A percentile compares a stretch with the other conserved stretches of the same genome.
Evolutionary conservation across 2,113 vertebrate species (phyloP).

Genomic region (Ophthalmolycus amberensis): DNA sequence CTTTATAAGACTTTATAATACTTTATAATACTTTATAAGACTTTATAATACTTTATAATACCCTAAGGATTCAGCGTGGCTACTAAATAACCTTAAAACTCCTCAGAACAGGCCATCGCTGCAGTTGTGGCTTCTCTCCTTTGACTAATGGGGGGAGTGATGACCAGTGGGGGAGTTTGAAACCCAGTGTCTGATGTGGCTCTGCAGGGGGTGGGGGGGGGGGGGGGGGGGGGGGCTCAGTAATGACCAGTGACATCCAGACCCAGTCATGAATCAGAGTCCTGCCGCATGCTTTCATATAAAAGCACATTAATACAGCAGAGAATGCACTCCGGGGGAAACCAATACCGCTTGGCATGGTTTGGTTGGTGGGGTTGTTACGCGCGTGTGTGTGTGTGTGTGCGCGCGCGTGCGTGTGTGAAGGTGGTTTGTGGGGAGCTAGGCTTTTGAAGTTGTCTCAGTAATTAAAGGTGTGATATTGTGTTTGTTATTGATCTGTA

Average conservation of each 20-base stretch:
- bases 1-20: too few species aligned
- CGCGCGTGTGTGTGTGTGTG: not conserved
- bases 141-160: slow-evolving; percentile 38
- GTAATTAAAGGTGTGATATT: slow-evolving; percentile 58
- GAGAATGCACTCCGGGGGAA: slow-evolving; percentile 56
- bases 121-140: slow-evolving; percentile 12
- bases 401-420: not conserved
- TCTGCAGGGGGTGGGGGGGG: not conserved
- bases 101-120: not conserved
- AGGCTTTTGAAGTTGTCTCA: slow-evolving; percentile 28
- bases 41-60: not conserved
- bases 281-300: slow-evolving; percentile 52
- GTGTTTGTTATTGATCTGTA: slow-evolving; percentile 52
- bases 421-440: not conserved
- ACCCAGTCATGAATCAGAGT: slow-evolving; percentile 46
- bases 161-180: slow-evolving; percentile 42
- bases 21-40: too few species aligned
- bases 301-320: slow-evolving; percentile 60
- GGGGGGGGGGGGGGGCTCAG: too few species aligned
- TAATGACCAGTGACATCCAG: slow-evolving; percentile 69
- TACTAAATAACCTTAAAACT: not conserved
- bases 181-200: slow-evolving; percentile 51
- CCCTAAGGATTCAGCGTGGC: not conserved
- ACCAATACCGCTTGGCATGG: slow-evolving; percentile 59
- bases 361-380: slow-evolving; percentile 1